Conservation (phyloP, 2,113 vertebrate genomes). For the Centropus bengalensis region DNA sequence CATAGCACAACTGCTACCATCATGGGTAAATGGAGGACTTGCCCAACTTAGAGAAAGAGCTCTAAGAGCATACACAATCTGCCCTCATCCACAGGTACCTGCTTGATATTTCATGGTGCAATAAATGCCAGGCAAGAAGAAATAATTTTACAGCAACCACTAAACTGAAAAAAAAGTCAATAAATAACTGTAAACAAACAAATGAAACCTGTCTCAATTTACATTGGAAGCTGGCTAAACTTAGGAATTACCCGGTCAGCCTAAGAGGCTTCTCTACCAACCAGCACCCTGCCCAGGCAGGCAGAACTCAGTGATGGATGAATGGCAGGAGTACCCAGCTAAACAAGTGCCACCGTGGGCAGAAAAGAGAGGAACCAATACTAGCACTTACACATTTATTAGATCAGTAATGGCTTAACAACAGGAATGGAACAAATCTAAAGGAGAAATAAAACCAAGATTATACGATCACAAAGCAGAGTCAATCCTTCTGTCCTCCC, state of each 20-base stretch:
- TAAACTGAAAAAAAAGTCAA: neutral
- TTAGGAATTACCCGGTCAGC: neutral
- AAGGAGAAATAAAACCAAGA: neutral
- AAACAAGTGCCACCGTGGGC: neutral
- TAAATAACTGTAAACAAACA: neutral
- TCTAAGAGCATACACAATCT: neutral
- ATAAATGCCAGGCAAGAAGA: neutral
- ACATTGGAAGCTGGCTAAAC: neutral
- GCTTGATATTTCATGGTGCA: slow-evolving; percentile 6
- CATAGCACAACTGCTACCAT: neutral
- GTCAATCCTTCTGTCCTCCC: neutral
- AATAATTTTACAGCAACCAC: neutral
- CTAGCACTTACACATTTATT: neutral
- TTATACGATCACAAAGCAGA: neutral
- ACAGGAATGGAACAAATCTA: neutral
- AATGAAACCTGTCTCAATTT: neutral
- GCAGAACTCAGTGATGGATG: neutral
- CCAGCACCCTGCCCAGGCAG: neutral
- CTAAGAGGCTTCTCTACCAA: neutral
- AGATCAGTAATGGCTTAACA: neutral
- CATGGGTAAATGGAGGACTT: neutral
- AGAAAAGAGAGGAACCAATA: neutral
- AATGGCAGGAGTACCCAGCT: neutral
- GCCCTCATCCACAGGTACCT: neutral
- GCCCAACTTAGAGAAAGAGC: neutral